Evolutionary conservation across 2,888 invertebrate genomes (phyloP).

Genomic region (Sinotaia quadrata): DNA sequence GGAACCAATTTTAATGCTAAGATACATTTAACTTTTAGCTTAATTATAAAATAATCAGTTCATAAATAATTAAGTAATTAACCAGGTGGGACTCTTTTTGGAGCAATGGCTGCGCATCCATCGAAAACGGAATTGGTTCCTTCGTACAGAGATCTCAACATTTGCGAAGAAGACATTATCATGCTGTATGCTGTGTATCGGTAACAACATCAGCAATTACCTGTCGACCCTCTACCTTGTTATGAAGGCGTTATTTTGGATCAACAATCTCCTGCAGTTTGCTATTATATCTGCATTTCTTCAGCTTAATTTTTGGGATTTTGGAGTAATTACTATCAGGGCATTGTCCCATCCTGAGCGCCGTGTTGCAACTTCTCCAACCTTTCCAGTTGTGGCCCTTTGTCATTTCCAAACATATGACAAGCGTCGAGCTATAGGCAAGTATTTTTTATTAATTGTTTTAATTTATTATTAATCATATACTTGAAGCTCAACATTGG

Average conservation of each 20-base stretch:
- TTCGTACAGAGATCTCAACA: not conserved
- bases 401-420: slow-evolving; percentile 35
- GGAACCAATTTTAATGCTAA: too few relatives aligned
- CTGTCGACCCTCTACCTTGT: slow-evolving; percentile 38
- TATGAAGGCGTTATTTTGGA: slow-evolving; percentile 28
- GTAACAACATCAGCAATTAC: slow-evolving; percentile 36
- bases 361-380: not conserved
- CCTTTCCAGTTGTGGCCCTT: slow-evolving; percentile 32
- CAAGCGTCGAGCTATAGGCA: not conserved
- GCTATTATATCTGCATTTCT: slow-evolving; percentile 34
- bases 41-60: too few relatives aligned
- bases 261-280: slow-evolving; percentile 35
- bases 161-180: slow-evolving; percentile 19
- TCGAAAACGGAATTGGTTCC: slow-evolving; percentile 37
- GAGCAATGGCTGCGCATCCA: slow-evolving; percentile 37
- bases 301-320: slow-evolving; percentile 33
- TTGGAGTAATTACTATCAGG: slow-evolving; percentile 20
- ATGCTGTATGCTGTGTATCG: slow-evolving; percentile 35
- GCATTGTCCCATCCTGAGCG: not conserved
- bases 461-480: too few relatives aligned
- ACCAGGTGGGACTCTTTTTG: slow-evolving; percentile 21
- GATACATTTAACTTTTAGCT: too few relatives aligned
- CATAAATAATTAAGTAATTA: too few relatives aligned
- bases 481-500: too few relatives aligned
- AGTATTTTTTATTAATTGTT: not conserved